Evolutionary conservation across 1,140 invertebrate genomes (phyloP), one percentile per base, ranked within the genome.

Genomic region (Leptoteleia sp.): DNA sequence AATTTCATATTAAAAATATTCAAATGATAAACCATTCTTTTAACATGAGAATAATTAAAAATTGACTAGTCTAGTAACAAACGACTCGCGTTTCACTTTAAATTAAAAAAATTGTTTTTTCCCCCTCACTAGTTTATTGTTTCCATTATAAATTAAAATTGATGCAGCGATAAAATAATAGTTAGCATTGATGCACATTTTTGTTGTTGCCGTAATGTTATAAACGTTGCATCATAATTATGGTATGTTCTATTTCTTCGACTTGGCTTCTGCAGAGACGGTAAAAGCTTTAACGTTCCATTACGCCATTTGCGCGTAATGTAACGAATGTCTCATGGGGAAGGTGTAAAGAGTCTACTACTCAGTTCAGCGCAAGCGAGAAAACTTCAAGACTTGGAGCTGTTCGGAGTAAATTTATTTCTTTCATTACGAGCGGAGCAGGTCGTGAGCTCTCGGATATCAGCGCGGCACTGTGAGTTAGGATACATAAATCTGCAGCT

Each of bases 341-440:
- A 83, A 80, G 77, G 78, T 81, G 72, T 79, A 78, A 83, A 82
- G 59, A 76, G 80, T 79, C 76, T 70, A 80, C 70, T 77, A 55
- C 75, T 81, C 75, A 31, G 48, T 62, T 67, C 25, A 35, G 71
- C 43, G 37, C 70, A 45, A 79, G 75, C 45, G 64, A 59, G 75
- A 79, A 76, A 77, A 80, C 75, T 71, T 61, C 45, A 78, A 80
- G 75, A 62, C 76, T 62, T 47, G 62, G 68, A 64, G 70, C 75
- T 61, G 61, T 50, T 48, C 55, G 54, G 85, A 89, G 86, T 87
- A 85, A 89, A 90, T 90, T 90, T 89, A 90, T 90, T 90, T 89
- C 89, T 90, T 90, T 90, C 89, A 90, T 90, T 90, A 90, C 88
- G 84, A 85, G 87, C 84, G 77, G 80, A 89, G 82, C 87, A 82